Evolutionary conservation across 1,140 invertebrate species (phyloP), one percentile per base, ranked within the genome.

Genomic region (Papilio xuthus): DNA sequence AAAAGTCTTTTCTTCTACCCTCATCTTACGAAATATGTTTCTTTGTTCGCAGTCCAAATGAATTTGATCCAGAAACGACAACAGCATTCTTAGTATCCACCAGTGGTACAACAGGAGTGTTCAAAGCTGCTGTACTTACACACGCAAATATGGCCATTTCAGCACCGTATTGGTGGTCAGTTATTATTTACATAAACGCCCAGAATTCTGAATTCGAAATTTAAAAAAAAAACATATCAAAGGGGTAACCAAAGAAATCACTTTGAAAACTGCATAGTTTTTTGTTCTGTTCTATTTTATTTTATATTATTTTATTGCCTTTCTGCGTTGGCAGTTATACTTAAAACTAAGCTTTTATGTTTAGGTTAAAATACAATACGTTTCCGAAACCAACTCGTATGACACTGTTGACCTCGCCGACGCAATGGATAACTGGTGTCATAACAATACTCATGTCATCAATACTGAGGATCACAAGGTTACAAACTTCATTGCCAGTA

Each of bases 51-150:
- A 92, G 90, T 63, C 79, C 85, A 9, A 79, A 82, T 28, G 88
- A 91, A 41, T 90, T 93, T 26, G 85, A 91, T 70, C 81, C 90
- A 9, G 86, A 87, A 20, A 82, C 85, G 13, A 85, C 88, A 8
- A 80, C 80, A 7, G 85, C 83, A 0, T 85, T 92, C 3, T 79
- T 92, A 0, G 82, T 92, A 74, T 81, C 88, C 18, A 93, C 92
- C 0, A 93, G 92, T 63, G 92, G 92, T 9, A 91, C 92, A 1
- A 92, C 90, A 2, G 91, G 91, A 0, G 63, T 88, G 13, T 88
- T 90, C 1, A 93, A 93, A 80, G 83, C 88, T n/a, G 89, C 90
- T 3, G 88, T 83, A 9, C 78, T 85, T 0, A 89, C 88, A 2
- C 88, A 93, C 75, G 90, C 89, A 79, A 92, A 92, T 63, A 85